Evolutionary conservation across 2,113 vertebrate species (phyloP).

Genomic region (Hystrix cristata): DNA sequence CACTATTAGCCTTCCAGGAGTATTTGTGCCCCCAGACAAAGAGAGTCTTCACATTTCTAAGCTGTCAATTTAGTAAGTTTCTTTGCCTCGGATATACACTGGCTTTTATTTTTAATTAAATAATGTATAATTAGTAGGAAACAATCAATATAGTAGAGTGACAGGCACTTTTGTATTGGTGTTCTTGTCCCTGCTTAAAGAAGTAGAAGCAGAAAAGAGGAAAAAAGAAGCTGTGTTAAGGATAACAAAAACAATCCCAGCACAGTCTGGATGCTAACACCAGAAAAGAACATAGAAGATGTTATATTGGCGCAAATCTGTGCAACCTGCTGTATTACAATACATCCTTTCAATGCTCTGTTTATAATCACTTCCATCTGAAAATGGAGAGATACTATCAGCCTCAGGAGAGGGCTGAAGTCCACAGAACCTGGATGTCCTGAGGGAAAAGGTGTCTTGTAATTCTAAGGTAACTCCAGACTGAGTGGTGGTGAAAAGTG

Average conservation of each 20-base stretch:
- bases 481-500: conserved; percentile 47
- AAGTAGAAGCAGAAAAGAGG: conserved; percentile 27
- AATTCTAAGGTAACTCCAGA: not conserved
- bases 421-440: not conserved
- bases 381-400: not conserved
- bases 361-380: not conserved
- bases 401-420: not conserved
- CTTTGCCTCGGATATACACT: conserved; percentile 60
- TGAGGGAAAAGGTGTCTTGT: not conserved
- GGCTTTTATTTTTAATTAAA: conserved; percentile 75
- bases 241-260: conserved; percentile 17
- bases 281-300: not conserved
- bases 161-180: conserved; percentile 34
- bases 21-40: conserved; percentile 64
- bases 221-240: not conserved
- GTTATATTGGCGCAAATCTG: not conserved
- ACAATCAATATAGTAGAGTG: conserved; percentile 50
- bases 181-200: conserved; percentile 57
- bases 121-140: conserved; percentile 71
- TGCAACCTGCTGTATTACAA: not conserved
- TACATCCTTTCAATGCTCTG: not conserved
- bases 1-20: conserved; percentile 22
- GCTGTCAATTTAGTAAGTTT: conserved; percentile 69
- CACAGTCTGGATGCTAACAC: conserved; percentile 25
- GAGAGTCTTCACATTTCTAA: conserved; percentile 76